Conservation (phyloP, 2,888 invertebrate genomes). For the Fragum fragum region DNA sequence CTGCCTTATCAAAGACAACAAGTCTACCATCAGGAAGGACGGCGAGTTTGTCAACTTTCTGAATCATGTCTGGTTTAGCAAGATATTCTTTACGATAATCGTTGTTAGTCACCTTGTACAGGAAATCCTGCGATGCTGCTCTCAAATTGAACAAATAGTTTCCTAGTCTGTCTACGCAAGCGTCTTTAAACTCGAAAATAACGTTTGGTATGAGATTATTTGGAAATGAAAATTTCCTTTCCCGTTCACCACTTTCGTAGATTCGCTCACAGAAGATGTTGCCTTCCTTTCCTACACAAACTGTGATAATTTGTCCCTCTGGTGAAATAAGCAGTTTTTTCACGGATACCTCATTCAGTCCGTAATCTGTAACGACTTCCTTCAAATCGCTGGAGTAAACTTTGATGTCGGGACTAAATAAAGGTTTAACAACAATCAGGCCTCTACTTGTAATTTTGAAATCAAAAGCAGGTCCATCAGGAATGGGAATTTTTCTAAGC, state of each 20-base stretch:
- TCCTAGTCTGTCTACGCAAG: slow-evolving; percentile 57
- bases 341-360: slow-evolving; percentile 37
- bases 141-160: slow-evolving; percentile 54
- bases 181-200: slow-evolving; percentile 53
- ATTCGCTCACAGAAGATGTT: slow-evolving; percentile 56
- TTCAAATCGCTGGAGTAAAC: slow-evolving; percentile 44
- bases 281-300: slow-evolving; percentile 47
- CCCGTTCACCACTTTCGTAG: slow-evolving; percentile 40
- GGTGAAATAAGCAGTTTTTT: slow-evolving; percentile 56
- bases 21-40: slow-evolving; percentile 62
- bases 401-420: slow-evolving; percentile 42
- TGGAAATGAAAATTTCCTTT: slow-evolving; percentile 49
- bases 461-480: slow-evolving; percentile 64
- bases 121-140: slow-evolving; percentile 37
- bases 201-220: slow-evolving; percentile 18
- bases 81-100: slow-evolving; percentile 52
- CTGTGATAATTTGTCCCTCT: slow-evolving; percentile 42
- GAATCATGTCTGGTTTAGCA: slow-evolving; percentile 64
- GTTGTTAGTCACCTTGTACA: slow-evolving; percentile 49
- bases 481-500: slow-evolving; percentile 61
- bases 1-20: slow-evolving; percentile 60
- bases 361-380: slow-evolving; percentile 52
- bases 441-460: slow-evolving; percentile 61
- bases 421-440: slow-evolving; percentile 53
- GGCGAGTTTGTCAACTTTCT: slow-evolving; percentile 62